phyloP scores from a whole-genome alignment of 1,140 invertebrate species.

The Solenopsis fugax region DNA sequence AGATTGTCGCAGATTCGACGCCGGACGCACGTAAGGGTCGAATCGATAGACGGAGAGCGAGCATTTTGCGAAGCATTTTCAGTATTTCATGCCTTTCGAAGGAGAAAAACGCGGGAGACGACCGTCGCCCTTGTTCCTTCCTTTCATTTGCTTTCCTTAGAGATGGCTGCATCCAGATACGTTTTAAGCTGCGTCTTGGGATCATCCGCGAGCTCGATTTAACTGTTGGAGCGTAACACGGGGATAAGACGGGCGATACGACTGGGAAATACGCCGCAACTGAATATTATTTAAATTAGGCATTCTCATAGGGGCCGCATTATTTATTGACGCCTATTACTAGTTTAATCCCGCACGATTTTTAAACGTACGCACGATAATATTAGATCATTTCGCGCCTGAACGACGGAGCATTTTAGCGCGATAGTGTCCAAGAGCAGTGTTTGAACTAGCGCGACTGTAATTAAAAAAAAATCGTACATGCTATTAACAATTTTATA shows the following conservation, averaged over 20 bases:
- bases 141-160: not conserved
- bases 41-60: constrained; percentile 3
- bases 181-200: constrained; percentile 14
- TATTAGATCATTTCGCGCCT: constrained; percentile 35
- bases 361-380: not conserved
- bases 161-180: not conserved
- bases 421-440: not conserved
- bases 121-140: not conserved
- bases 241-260: not conserved
- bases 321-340: constrained; percentile 21
- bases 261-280: not conserved
- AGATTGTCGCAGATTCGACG: constrained; percentile 16
- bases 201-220: constrained; percentile 17
- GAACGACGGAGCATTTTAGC: constrained; percentile 4
- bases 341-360: constrained; percentile 12
- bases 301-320: not conserved
- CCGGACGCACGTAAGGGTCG: not conserved
- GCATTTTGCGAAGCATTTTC: constrained; percentile 17
- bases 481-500: constrained; percentile 1
- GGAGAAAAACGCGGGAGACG: not conserved
- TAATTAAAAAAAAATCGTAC: not conserved
- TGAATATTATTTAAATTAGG: constrained; percentile 32
- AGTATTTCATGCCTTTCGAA: not conserved
- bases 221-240: constrained; percentile 21
- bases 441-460: not conserved